phyloP scores from a whole-genome alignment of 2,113 vertebrate genomes.

The Urocitellus parryii region DNA sequence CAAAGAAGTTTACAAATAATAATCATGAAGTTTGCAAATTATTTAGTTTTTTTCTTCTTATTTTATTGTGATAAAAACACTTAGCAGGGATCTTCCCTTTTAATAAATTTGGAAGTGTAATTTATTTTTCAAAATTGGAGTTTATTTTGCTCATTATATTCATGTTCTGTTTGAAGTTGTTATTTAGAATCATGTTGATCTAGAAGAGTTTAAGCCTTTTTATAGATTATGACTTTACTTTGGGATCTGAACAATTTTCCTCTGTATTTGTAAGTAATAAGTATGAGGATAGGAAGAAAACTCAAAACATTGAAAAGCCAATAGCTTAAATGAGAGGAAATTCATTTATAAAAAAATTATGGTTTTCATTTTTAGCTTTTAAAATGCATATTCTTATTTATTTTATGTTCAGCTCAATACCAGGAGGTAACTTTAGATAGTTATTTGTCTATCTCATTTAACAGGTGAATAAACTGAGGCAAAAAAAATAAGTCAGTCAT shows the following conservation, averaged over 20 bases:
- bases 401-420: background rate
- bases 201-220: background rate
- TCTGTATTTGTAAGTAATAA: slow-evolving; percentile 21
- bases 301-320: background rate
- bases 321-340: background rate
- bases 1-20: background rate
- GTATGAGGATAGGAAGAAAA: background rate
- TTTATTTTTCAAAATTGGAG: slow-evolving; percentile 1
- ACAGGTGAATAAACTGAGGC: background rate
- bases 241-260: slow-evolving; percentile 23
- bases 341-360: background rate
- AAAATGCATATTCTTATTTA: background rate
- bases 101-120: background rate
- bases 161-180: background rate
- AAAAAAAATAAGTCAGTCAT: slow-evolving; percentile 34
- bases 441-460: background rate
- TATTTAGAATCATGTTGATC: background rate
- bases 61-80: background rate
- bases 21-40: background rate
- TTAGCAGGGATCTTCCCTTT: background rate
- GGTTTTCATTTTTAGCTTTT: slow-evolving; percentile 35
- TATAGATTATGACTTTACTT: background rate
- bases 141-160: slow-evolving; percentile 39
- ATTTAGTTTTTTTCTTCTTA: background rate
- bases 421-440: background rate